Conservation (phyloP, 2,113 vertebrate species). For the Mesembrinibis cayennensis region DNA sequence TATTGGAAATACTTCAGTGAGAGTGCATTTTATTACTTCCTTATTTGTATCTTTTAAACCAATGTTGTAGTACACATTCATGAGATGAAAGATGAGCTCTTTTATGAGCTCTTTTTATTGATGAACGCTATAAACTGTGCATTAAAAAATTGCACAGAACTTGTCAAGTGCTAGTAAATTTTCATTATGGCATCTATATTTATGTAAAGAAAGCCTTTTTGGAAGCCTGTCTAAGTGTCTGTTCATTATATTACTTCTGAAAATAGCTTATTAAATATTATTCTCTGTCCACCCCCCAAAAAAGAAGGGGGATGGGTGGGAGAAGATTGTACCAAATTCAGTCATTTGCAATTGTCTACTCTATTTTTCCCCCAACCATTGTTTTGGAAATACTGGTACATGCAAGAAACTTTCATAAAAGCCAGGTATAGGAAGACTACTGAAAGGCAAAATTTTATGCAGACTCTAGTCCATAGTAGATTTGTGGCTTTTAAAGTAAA, state of each 20-base stretch:
- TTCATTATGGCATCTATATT: not conserved
- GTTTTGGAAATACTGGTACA: not conserved
- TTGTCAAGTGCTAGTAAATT: not conserved
- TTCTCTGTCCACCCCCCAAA: not conserved
- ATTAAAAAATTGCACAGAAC: not conserved
- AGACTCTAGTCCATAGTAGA: not conserved
- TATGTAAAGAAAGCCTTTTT: not conserved
- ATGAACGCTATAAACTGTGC: not conserved
- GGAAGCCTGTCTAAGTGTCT: not conserved
- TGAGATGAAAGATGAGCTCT: not conserved
- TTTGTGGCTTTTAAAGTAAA: not conserved
- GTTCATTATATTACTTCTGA: not conserved
- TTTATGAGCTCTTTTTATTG: not conserved
- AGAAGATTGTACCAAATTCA: not conserved
- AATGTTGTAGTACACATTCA: not conserved
- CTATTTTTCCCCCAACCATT: not conserved
- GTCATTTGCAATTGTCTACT: not conserved
- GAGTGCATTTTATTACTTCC: not conserved
- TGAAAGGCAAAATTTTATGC: not conserved
- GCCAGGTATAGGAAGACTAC: not conserved
- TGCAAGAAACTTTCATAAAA: not conserved
- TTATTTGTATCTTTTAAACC: not conserved
- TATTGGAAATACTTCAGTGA: not conserved
- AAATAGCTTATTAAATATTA: not conserved
- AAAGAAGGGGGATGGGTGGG: fast-evolving